Evolutionary conservation across 1,140 invertebrate species (phyloP).

Genomic region (Oedothorax gibbosus): DNA sequence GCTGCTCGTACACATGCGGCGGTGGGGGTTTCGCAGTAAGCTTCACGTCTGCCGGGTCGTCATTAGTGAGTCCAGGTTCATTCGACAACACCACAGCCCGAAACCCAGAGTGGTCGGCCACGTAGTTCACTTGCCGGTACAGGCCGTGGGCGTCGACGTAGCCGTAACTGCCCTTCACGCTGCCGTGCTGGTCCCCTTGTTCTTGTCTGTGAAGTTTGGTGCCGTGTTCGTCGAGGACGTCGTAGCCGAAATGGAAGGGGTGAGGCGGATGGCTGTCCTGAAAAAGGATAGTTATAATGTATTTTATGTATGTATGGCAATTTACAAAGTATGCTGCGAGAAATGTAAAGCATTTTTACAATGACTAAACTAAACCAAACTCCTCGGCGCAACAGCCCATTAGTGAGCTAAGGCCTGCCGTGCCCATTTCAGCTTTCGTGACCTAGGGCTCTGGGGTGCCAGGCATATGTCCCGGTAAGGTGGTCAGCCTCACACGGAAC

Average conservation of each 20-base stretch:
- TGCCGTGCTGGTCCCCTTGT: slow-evolving; percentile 57
- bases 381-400: too few species aligned
- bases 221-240: slow-evolving; percentile 58
- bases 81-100: slow-evolving; percentile 62
- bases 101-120: slow-evolving; percentile 62
- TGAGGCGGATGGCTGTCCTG: slow-evolving; percentile 45
- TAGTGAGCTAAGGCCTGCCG: too few species aligned
- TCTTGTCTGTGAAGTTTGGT: slow-evolving; percentile 59
- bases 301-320: too few species aligned
- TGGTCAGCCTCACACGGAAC: too few species aligned
- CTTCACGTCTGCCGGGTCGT: slow-evolving; percentile 48
- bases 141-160: slow-evolving; percentile 56
- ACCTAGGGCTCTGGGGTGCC: too few species aligned
- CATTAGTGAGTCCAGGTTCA: slow-evolving; percentile 59
- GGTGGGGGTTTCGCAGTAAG: slow-evolving; percentile 40
- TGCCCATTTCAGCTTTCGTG: too few species aligned
- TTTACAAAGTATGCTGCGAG: too few species aligned
- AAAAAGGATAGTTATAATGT: background rate
- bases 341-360: too few species aligned
- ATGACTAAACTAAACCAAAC: too few species aligned
- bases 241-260: slow-evolving; percentile 60
- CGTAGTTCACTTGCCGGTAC: slow-evolving; percentile 59
- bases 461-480: too few species aligned
- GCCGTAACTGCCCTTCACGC: slow-evolving; percentile 59
- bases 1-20: slow-evolving; percentile 26